These are phyloP conservation scores for Netelia melanura DNA, from an alignment of 2,888 invertebrate species.

Conservation along the genomic window DNA sequence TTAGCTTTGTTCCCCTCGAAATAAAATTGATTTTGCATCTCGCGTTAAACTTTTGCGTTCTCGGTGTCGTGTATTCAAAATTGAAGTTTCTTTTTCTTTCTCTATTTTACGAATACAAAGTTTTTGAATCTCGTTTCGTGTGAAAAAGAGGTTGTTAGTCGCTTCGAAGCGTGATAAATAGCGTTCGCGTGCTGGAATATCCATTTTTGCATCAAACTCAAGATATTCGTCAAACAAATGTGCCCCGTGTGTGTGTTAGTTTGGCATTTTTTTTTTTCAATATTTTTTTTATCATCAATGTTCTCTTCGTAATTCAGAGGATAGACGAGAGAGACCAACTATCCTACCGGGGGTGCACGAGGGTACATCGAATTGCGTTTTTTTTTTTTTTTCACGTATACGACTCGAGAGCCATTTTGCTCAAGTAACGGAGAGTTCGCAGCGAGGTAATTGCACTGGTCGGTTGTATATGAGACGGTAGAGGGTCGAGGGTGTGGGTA, in stretches of 20 bases:
- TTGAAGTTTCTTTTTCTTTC: constrained; percentile 16
- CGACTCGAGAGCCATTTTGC: constrained; percentile 52
- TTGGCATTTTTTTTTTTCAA: not conserved
- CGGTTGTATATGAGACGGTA: constrained; percentile 45
- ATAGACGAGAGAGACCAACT: constrained; percentile 26
- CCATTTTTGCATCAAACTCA: not conserved
- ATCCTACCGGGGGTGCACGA: constrained; percentile 40
- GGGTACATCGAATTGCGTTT: constrained; percentile 24
- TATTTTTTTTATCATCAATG: too few relatives aligned
- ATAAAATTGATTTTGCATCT: constrained; percentile 8
- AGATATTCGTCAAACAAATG: constrained; percentile 11
- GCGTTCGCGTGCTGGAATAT: constrained; percentile 46
- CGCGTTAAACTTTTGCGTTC: not conserved
- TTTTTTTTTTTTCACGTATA: constrained; percentile 19
- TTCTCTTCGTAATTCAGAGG: not conserved
- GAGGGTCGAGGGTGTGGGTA: constrained; percentile 18
- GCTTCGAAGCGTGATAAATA: constrained; percentile 52
- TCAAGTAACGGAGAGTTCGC: constrained; percentile 48
- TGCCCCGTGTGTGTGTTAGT: constrained; percentile 48
- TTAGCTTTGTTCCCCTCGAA: not conserved
- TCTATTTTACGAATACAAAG: constrained; percentile 2
- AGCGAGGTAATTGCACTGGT: constrained; percentile 59
- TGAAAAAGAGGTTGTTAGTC: constrained; percentile 32
- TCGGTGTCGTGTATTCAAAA: not conserved
- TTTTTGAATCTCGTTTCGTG: not conserved